These are phyloP conservation scores for Ceratothoa steindachneri DNA, from an alignment of 2,888 invertebrate genomes.

Conservation along the genomic window DNA sequence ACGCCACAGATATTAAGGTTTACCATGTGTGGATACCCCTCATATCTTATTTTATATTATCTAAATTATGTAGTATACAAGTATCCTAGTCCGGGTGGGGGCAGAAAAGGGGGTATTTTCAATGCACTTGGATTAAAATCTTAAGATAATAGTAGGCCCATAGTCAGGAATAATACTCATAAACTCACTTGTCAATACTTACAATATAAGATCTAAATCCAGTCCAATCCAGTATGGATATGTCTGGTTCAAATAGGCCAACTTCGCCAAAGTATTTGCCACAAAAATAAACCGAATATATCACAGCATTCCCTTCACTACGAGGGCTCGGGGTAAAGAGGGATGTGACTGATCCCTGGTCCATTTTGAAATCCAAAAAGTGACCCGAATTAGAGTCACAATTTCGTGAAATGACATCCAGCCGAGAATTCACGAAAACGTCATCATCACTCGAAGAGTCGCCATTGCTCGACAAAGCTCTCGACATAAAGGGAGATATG, in stretches of 20 bases:
- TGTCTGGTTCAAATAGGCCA: conserved; percentile 1
- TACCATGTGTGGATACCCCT: too few relatives aligned
- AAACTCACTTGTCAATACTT: neutral
- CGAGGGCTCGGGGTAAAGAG: neutral
- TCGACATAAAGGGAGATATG: neutral
- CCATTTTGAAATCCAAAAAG: neutral
- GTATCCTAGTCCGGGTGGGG: too few relatives aligned
- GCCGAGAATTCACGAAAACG: neutral
- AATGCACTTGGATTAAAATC: too few relatives aligned
- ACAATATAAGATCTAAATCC: neutral
- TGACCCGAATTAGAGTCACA: neutral
- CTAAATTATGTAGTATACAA: too few relatives aligned
- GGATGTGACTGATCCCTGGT: neutral
- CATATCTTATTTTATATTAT: too few relatives aligned
- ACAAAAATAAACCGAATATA: neutral
- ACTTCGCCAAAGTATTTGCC: neutral
- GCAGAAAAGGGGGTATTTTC: too few relatives aligned
- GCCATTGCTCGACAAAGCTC: conserved; percentile 7
- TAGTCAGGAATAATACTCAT: neutral
- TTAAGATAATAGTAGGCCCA: neutral
- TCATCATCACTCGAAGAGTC: conserved; percentile 5
- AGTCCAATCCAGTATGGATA: neutral
- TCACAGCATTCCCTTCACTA: neutral
- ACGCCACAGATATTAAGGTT: too few relatives aligned
- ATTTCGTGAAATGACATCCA: neutral